phyloP scores from a whole-genome alignment of 2,113 vertebrate species.

The Lethenteron camtschaticum region DNA sequence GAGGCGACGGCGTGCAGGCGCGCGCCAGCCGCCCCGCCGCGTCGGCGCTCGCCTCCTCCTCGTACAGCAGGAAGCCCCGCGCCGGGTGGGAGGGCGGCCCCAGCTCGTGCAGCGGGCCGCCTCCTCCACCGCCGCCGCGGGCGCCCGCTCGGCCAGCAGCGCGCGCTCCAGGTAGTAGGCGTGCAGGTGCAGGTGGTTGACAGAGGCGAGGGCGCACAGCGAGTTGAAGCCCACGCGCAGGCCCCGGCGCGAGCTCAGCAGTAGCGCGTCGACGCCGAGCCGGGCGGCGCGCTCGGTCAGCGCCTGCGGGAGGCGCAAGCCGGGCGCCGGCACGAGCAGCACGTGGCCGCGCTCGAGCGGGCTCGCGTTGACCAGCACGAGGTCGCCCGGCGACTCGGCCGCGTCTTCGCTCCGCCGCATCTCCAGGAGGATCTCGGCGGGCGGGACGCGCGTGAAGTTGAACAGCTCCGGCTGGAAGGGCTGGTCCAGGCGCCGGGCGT shows the following conservation, averaged over 20 bases:
- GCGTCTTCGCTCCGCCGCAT: slow-evolving; percentile 15
- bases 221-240: slow-evolving; percentile 74
- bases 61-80: slow-evolving; percentile 45
- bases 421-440: slow-evolving; percentile 40
- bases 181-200: slow-evolving; percentile 75
- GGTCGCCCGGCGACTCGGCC: neutral
- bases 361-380: slow-evolving; percentile 52
- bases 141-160: slow-evolving; percentile 32
- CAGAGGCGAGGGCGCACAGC: slow-evolving; percentile 55
- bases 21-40: slow-evolving; percentile 17
- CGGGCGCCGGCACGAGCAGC: slow-evolving; percentile 46
- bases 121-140: slow-evolving; percentile 15
- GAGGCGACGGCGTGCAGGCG: slow-evolving; percentile 21
- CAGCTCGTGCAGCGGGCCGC: slow-evolving; percentile 13
- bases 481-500: slow-evolving; percentile 40
- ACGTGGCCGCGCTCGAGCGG: slow-evolving; percentile 61
- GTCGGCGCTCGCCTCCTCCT: slow-evolving; percentile 16
- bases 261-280: slow-evolving; percentile 31
- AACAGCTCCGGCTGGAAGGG: slow-evolving; percentile 37
- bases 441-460: slow-evolving; percentile 45
- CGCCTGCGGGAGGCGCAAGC: slow-evolving; percentile 29
- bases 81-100: slow-evolving; percentile 23
- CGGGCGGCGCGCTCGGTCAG: slow-evolving; percentile 24
- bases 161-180: slow-evolving; percentile 40
- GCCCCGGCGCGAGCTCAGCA: slow-evolving; percentile 45